Evolutionary conservation across 2,113 vertebrate genomes (phyloP).

Genomic region (Dicrurus megarhynchus): DNA sequence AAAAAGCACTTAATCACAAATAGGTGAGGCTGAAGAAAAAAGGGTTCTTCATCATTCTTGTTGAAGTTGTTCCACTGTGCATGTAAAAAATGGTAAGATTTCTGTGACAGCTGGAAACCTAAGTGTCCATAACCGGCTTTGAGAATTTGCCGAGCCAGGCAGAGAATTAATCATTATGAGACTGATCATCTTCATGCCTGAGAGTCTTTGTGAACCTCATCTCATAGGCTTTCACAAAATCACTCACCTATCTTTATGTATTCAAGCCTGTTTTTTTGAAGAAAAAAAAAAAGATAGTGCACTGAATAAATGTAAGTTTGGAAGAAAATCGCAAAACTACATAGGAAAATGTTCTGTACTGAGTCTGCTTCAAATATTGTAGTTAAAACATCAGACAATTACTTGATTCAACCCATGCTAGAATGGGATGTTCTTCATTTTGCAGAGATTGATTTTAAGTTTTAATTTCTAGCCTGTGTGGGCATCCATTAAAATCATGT

Average conservation of each 20-base stretch:
- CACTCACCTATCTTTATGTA: background rate
- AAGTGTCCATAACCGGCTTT: background rate
- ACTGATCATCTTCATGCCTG: background rate
- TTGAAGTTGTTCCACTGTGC: background rate
- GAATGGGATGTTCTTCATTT: background rate
- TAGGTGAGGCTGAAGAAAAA: background rate
- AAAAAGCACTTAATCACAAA: background rate
- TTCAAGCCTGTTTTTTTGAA: background rate
- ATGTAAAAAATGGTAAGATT: background rate
- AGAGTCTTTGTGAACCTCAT: background rate
- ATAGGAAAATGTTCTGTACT: background rate
- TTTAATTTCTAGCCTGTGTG: background rate
- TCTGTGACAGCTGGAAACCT: background rate
- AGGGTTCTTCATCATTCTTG: background rate
- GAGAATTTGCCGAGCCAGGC: background rate
- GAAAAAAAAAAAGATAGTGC: background rate
- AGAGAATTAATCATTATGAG: background rate
- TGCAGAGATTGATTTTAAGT: background rate
- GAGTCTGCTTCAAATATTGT: background rate
- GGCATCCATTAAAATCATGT: background rate
- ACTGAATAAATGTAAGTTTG: background rate
- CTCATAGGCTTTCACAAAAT: background rate
- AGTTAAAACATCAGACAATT: background rate
- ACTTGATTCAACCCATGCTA: background rate
- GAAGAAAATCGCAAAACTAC: fast-evolving